Percentiles rank a stretch among this genome's conserved stretches.
phyloP scores from a whole-genome alignment of 2,888 invertebrate genomes.

The Aspidapion aeneum region DNA sequence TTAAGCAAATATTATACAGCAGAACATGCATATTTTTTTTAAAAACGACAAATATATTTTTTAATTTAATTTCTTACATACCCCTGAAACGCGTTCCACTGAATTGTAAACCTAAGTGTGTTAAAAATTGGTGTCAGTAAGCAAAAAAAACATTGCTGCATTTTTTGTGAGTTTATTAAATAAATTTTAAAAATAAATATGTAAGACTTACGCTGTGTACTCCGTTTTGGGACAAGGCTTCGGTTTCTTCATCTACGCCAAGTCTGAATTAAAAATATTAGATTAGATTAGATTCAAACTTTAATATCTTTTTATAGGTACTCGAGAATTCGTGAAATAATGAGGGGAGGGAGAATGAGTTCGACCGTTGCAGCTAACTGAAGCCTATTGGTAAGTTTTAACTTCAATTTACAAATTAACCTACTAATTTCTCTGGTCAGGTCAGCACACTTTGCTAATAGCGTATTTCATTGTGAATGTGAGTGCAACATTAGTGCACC shows the following conservation, averaged over 20 bases:
- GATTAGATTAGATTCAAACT: no score
- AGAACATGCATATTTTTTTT: no score
- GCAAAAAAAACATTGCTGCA: not conserved
- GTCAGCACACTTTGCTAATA: no score
- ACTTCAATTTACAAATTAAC: no score
- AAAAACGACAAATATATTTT: not conserved
- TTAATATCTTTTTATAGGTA: no score
- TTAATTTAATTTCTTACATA: slow-evolving; percentile 47
- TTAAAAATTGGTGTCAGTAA: slow-evolving; percentile 19
- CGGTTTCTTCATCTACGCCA: slow-evolving; percentile 88
- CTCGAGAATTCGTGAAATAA: slow-evolving; percentile 12
- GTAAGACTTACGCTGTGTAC: slow-evolving; percentile 76
- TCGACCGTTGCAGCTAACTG: no score
- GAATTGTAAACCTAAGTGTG: slow-evolving; percentile 60
- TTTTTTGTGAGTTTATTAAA: slow-evolving; percentile 1
- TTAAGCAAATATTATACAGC: no score
- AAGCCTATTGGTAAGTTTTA: no score
- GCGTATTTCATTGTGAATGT: no score
- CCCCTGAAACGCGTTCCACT: slow-evolving; percentile 58
- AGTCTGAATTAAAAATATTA: slow-evolving; percentile 59
- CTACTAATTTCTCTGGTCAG: no score
- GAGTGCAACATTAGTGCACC: no score
- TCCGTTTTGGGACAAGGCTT: slow-evolving; percentile 76
- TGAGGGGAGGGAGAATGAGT: no score
- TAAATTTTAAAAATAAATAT: slow-evolving; percentile 31